phyloP scores from a whole-genome alignment of 2,797 vertebrate species.

The Mico argentatus region DNA sequence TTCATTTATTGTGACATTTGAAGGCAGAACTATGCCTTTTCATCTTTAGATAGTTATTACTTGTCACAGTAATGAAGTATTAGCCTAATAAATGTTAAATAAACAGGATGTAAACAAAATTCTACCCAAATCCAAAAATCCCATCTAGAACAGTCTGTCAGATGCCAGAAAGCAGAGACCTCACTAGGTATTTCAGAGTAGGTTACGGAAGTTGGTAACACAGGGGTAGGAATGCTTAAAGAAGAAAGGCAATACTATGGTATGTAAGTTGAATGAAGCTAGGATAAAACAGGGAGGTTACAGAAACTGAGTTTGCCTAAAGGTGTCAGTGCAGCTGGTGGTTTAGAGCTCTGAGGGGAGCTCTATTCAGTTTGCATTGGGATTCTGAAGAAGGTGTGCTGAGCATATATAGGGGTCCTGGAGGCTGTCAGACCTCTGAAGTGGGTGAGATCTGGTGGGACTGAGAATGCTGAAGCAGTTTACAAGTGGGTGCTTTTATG shows the following conservation, averaged over 20 bases:
- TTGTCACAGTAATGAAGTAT: not conserved
- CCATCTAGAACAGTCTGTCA: not conserved
- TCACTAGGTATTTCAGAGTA: not conserved
- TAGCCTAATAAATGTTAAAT: not conserved
- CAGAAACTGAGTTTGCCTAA: not conserved
- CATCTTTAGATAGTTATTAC: not conserved
- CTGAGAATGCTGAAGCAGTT: not conserved
- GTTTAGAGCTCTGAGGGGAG: not conserved
- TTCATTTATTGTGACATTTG: not conserved
- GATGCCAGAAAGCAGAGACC: not conserved
- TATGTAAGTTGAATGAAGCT: not conserved
- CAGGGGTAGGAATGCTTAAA: not conserved
- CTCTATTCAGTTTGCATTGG: not conserved
- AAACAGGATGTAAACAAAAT: not conserved
- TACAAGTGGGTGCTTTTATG: not conserved
- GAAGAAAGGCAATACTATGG: not conserved
- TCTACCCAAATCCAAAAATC: not conserved
- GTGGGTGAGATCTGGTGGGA: not conserved
- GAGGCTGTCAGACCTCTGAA: not conserved
- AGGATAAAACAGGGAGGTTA: not conserved
- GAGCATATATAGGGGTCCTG: not conserved
- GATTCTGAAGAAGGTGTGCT: not conserved
- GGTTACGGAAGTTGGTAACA: not conserved
- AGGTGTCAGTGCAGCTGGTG: not conserved
- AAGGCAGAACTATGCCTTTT: not conserved